Evolutionary conservation across 1,140 invertebrate species (phyloP), one percentile per base, ranked within the genome.

Genomic region (Eufriesea mexicana): DNA sequence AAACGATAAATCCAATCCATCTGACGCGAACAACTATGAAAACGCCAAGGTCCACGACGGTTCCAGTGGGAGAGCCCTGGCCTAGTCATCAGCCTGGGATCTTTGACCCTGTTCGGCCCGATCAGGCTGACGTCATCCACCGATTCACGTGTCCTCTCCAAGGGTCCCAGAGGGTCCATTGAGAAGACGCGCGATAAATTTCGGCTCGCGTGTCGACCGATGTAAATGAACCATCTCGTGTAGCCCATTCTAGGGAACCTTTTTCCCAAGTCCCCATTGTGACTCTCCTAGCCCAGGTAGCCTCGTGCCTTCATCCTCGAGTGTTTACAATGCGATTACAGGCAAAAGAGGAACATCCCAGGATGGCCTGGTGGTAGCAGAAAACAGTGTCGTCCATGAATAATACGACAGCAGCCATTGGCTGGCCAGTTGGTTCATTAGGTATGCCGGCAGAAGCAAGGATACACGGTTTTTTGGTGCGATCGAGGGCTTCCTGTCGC

Each of bases 31-130:
- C 28, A 23, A 83, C 9, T 49, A 23, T 62, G 49, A 57, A 79
- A 84, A 79, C 35, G 51, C 14, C 14, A 49, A 18, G 59, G 49
- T 57, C 18, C 6, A 45, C 47, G 49, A 68, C n/a, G 35, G 12
- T 18, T 16, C n/a, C 18, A 12, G 55, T 2, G 74, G n/a, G 28
- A 49, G 12, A 20, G 0, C 25, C 28, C 6, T 7, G 23, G 35
- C 28, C 6, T 7, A 42, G 35, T 42, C 47, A 49, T 25, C 14
- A 20, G 8, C 47, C 49, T 42, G 23, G 55, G 81, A 83, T 83
- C 81, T 83, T 79, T 83, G 81, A 83, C 81, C 81, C 66, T 51
- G 57, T 61, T 72, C 49, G 62, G 54, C 23, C 62, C 45, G 71
- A 67, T 77, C 73, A 4, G 51, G 47, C n/a, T 83, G 81, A 83